Evolutionary conservation across 2,113 vertebrate genomes (phyloP), one percentile per base, ranked within the genome.

Genomic region (Isichthys henryi): DNA sequence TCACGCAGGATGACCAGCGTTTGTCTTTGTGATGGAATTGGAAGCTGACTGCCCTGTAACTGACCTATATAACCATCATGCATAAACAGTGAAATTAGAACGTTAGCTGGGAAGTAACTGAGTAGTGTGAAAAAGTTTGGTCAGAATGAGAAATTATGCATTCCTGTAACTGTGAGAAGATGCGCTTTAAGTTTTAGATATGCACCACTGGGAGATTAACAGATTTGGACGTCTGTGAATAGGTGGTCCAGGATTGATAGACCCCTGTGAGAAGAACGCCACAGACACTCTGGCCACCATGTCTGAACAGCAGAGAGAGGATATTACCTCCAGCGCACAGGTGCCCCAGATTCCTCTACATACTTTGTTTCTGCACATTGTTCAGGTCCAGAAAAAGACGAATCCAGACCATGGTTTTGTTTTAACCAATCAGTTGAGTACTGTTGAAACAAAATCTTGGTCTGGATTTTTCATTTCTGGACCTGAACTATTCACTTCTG

Each of bases 271-370:
- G 88, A 98, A 97, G 93, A 97, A 98, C 88, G 93, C 94, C 8
- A 95, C 96, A 56, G 97, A 99, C 85, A 97, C 97, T 9, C 95
- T 96, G 90, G 94, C 94, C 91, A 90, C 95, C 92, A 96, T 99
- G 94, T 97, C 95, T 89, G 93, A 92, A 82, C 98, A 99, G 91
- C 97, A 99, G 88, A 94, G 97, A 49, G 98, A 99, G 92, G 97
- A 99, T 93, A 97, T 99, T 93, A 99, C 98, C 10, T 97, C 97
- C 46, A 99, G 98, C 93, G 98, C 98, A 89, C 98, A 99, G 97
- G 96, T 96, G 89, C 31, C 21, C 3, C 56, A 21, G 1, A 27
- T 39, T 87, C 8, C 10, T 3, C 45, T 17, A 11, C n/a, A 70
- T 13, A 31, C 53, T 56, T 56, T 11, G 62, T 39, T 39, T 39